Conservation (phyloP, 1,140 invertebrate species). For the Sycobia sp. region DNA sequence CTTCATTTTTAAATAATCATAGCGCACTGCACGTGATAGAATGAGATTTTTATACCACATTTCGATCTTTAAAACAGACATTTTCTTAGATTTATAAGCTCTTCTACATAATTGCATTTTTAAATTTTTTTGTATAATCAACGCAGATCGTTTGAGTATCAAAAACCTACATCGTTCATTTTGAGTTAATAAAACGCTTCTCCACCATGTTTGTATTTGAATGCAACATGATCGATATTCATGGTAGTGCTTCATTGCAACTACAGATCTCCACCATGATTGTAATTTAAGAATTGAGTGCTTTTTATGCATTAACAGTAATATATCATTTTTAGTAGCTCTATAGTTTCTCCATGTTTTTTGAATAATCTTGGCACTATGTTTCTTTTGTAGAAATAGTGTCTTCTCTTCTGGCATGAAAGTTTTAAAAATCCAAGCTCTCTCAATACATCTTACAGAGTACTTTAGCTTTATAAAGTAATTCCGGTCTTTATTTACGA, state of each 20-base stretch:
- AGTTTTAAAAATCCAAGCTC: conserved; percentile 38
- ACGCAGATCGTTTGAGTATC: conserved; percentile 31
- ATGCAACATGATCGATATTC: conserved; percentile 24
- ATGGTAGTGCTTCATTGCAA: conserved; percentile 19
- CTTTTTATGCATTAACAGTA: conserved; percentile 31
- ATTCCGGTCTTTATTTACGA: conserved; percentile 49
- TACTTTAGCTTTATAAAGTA: conserved; percentile 52
- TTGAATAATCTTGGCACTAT: conserved; percentile 41
- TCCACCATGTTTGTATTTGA: conserved; percentile 46
- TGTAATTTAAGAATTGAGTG: conserved; percentile 43
- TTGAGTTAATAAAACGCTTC: conserved; percentile 21
- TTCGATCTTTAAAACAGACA: conserved; percentile 39
- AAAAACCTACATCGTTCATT: conserved; percentile 18
- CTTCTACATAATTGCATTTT: conserved; percentile 34
- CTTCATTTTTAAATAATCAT: conserved; percentile 46
- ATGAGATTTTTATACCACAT: conserved; percentile 40
- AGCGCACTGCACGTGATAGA: conserved; percentile 28
- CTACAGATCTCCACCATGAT: conserved; percentile 37
- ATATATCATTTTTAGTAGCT: conserved; percentile 32
- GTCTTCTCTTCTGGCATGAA: conserved; percentile 33
- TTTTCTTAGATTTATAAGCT: conserved; percentile 35
- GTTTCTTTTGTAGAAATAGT: conserved; percentile 30
- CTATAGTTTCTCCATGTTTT: conserved; percentile 41
- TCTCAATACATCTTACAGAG: conserved; percentile 44
- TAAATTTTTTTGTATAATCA: conserved; percentile 46